Evolutionary conservation across 2,888 invertebrate genomes (phyloP), one percentile per base, ranked within the genome.

Genomic region (Heliconius ismenius): DNA sequence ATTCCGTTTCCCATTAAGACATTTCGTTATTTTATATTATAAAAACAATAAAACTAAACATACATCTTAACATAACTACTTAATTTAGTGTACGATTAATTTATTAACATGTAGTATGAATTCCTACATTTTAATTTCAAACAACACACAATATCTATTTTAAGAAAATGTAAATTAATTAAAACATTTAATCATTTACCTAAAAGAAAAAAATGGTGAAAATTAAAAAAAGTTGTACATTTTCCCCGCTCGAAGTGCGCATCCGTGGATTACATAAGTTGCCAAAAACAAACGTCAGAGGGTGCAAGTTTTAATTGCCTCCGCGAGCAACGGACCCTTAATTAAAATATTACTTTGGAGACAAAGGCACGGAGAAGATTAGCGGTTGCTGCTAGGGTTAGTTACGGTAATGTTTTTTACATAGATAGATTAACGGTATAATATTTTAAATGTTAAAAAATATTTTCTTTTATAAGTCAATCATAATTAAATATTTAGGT

Each of bases 281-380:
- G 88, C 86, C 86, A 87, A 87, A 89, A 90, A 91, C 90, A 91
- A 90, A 89, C 86, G 88, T 88, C 85, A 83, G 85, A 82, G 84
- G 81, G 86, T 83, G 83, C 86, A 90, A 91, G 89, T 92, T 92
- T 91, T 91, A 91, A 91, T 91, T 92, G 89, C 85, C 86, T 83
- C 73, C 78, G 72, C 79, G 81, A 83, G 86, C 79, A 79, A 83
- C 86, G 82, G 82, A 79, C 82, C 81, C 86, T 88, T 90, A 90
- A 91, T 91, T 91, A 91, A 91, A 91, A 90, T 91, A 91, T 90
- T 88, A 89, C 88, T 89, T 84, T 81, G 85, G 86, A 87, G 88
- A 89, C 89, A 89, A 88, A 89, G 89, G 86, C 84, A 84, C 84
- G 82, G 83, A 85, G 87, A 89, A 90, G 89, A 90, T 91, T 89